Evolutionary conservation across 2,113 vertebrate genomes (phyloP), one percentile per base, ranked within the genome.

Genomic region (Pedionomus torquatus): DNA sequence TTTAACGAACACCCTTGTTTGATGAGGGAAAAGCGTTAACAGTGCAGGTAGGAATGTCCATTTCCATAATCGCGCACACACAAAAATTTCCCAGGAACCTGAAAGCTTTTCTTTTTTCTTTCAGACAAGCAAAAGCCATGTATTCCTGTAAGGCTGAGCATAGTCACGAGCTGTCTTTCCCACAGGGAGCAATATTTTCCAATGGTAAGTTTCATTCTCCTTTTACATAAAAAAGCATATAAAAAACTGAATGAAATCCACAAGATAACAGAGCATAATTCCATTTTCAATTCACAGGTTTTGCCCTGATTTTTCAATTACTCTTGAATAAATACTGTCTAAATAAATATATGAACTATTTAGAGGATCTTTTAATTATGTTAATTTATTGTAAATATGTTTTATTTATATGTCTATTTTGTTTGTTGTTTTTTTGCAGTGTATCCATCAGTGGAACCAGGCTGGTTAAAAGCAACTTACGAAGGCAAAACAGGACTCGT

Each of bases 101-200:
- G 41, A 63, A 44, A 80, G 23, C 55, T 46, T 11, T 82, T 80
- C 86, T 63, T 82, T 84, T 94, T 46, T 76, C 49, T 98, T 98
- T 65, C 94, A 99, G 99, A 89, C 99, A 99, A 88, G 99, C 99
- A 87, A 99, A 99, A 97, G 99, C 99, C 33, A 99, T 99, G 98
- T 99, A 99, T 96, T 99, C 99, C 89, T 99, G 99, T 90, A 99
- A 99, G 94, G 99, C 99, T 30, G 99, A 99, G 86, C 99, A 99
- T 95, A 99, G 99, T 96, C 99, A 99, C 33, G 99, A 99, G 95
- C 98, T 99, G 78, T 99, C 99, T 97, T 99, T 99, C 95, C 99
- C 99, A 64, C 99, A 99, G 97, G 99, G 99, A 94, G 99, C 99
- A 49, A 95, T 99, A 88, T 99, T 99, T 98, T 98, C 98, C 77